Evolutionary conservation across 64 coral and sea anemone genomes (phyloP), one percentile per base, ranked within the genome.

Genomic region (Dendronephthya gigantea): DNA sequence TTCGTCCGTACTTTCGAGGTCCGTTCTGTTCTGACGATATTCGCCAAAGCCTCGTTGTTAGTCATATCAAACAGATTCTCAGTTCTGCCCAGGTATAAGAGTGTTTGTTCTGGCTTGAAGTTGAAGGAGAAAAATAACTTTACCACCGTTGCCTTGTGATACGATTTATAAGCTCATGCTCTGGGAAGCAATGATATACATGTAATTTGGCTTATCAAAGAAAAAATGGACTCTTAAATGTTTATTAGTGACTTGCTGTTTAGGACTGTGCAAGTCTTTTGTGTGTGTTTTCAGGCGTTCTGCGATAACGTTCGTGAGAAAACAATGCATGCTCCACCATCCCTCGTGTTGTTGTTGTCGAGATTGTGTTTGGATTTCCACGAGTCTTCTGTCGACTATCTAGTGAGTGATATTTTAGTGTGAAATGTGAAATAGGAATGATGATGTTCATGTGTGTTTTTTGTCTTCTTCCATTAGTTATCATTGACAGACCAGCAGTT

Each of bases 1-100:
- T 93, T 83, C 92, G 92, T 81, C 94, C 94, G n/a, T 96, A 96
- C 76, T 96, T 96, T 79, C 88, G 91, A 7, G 94, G 94, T 52
- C 94, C 94, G 0, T 96, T 90, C 58, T 96, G 94, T 90, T 89
- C 94, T 27, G 94, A 96, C 69, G 94, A 96, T 49, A 91, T 93
- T 83, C 72, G 94, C 32, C 88, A 96, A 58, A 88, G 91, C 12
- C 83, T 96, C 9, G 89, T 92, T 40, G 94, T 96, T 47, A 91
- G 89, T 50, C 90, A 89, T 75, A 75, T 96, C 48, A 83, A 82
- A 50, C 89, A 96, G 32, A 81, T 96, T 16, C 84, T 96, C 19
- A 83, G 83, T 28, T 90, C 91, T 1, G 94, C 91, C 7, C 92
- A 96, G 94, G 94, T 96, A 29, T n/a, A n/a, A n/a, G n/a, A 56